Conservation (phyloP, 1,140 invertebrate genomes). For the Spodoptera frugiperda region DNA sequence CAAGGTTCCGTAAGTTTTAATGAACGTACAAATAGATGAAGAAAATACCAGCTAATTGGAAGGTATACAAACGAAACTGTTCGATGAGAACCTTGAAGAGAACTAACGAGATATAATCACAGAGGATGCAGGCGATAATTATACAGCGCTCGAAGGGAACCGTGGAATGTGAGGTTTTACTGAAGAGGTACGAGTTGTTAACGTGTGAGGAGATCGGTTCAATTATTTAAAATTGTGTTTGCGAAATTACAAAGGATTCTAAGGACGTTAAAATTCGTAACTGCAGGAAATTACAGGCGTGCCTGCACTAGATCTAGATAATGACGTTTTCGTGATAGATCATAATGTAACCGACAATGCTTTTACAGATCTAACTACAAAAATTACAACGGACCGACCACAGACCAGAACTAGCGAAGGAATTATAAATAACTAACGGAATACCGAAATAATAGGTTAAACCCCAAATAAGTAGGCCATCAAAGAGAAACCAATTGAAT, state of each 20-base stretch:
- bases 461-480: constrained; percentile 7
- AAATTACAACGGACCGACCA: background rate
- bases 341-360: no score
- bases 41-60: constrained; percentile 12
- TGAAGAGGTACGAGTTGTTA: background rate
- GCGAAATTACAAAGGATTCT: no score
- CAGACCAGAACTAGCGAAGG: background rate
- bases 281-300: no score
- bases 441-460: background rate
- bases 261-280: no score
- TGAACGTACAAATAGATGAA: constrained; percentile 15
- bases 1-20: background rate
- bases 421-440: background rate
- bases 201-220: background rate
- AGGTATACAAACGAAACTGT: constrained; percentile 26
- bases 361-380: no score
- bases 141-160: constrained; percentile 5
- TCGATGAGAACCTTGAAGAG: constrained; percentile 29
- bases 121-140: constrained; percentile 38
- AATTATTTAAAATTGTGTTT: background rate
- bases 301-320: no score
- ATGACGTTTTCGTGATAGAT: no score
- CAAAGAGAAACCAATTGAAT: constrained; percentile 34
- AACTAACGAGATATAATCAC: constrained; percentile 42
- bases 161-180: constrained; percentile 10